Evolutionary conservation across 1,140 invertebrate genomes (phyloP).

Genomic region (Lerema accius): DNA sequence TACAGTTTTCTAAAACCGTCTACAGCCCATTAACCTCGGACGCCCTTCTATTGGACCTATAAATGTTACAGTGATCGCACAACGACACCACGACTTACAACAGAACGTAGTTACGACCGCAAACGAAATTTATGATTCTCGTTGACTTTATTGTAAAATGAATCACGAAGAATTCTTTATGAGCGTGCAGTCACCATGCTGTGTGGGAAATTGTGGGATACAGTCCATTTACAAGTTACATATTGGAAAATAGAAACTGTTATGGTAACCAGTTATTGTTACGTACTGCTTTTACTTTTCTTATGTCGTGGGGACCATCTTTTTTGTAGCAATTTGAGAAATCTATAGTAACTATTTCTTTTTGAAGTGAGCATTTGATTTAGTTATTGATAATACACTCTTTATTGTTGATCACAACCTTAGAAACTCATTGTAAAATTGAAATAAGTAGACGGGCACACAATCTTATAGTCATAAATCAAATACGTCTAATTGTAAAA

Average conservation of each 20-base stretch:
- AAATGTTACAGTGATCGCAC: not conserved
- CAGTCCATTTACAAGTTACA: not conserved
- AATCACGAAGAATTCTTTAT: conserved; percentile 10
- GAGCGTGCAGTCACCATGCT: not conserved
- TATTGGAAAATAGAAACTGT: not conserved
- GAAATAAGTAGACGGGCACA: too few relatives aligned
- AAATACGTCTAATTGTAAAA: too few relatives aligned
- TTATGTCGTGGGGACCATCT: too few relatives aligned
- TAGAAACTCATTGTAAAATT: too few relatives aligned
- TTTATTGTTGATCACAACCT: too few relatives aligned
- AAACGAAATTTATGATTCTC: conserved; percentile 2
- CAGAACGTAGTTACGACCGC: not conserved
- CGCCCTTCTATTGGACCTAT: not conserved
- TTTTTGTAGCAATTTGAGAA: too few relatives aligned
- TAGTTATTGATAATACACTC: too few relatives aligned
- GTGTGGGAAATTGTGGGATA: not conserved
- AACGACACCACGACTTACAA: not conserved
- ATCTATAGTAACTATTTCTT: too few relatives aligned
- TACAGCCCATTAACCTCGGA: not conserved
- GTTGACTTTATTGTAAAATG: conserved; percentile 13
- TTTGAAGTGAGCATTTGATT: too few relatives aligned
- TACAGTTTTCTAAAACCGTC: not conserved
- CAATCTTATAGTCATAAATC: too few relatives aligned
- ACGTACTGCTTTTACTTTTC: too few relatives aligned
- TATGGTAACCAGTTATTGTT: too few relatives aligned